Evolutionary conservation across 2,888 invertebrate genomes (phyloP).

Genomic region (Galerucella pusilla): DNA sequence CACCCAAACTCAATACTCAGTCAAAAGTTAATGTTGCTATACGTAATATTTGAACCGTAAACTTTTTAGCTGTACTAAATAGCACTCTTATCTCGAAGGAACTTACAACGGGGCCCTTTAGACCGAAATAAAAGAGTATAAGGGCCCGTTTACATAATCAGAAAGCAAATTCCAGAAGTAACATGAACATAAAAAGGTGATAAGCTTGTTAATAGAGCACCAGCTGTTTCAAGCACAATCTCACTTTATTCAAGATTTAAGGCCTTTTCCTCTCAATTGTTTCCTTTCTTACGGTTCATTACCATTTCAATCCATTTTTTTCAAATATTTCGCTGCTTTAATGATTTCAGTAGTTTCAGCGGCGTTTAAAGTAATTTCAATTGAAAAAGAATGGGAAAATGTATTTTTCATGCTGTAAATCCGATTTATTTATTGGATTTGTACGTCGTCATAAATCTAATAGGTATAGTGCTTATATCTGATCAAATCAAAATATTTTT

Average conservation of each 20-base stretch:
- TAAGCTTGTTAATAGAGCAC: conserved; percentile 55
- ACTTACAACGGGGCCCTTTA: conserved; percentile 6
- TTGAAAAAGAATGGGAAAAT: no score
- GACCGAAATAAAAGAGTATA: conserved; percentile 19
- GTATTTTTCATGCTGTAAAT: no score
- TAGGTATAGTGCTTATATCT: no score
- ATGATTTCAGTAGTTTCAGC: conserved; percentile 28
- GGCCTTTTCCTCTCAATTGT: conserved; percentile 36
- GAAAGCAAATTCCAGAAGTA: conserved; percentile 49
- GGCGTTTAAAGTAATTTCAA: background rate
- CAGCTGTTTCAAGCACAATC: conserved; percentile 55
- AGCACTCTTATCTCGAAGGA: no score
- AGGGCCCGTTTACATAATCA: conserved; percentile 41
- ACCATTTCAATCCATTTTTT: conserved; percentile 44
- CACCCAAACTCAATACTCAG: no score
- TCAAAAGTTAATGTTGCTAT: no score
- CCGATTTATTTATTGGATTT: no score
- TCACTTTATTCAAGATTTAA: conserved; percentile 53
- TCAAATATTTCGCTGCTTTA: conserved; percentile 30
- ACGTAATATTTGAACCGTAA: no score
- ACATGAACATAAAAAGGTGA: conserved; percentile 54
- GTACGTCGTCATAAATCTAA: no score
- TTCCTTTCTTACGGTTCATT: conserved; percentile 41
- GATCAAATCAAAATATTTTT: no score
- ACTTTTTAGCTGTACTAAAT: no score